These are phyloP conservation scores for Campaea margaritaria DNA, from an alignment of 2,888 invertebrate genomes.

Conservation along the genomic window DNA sequence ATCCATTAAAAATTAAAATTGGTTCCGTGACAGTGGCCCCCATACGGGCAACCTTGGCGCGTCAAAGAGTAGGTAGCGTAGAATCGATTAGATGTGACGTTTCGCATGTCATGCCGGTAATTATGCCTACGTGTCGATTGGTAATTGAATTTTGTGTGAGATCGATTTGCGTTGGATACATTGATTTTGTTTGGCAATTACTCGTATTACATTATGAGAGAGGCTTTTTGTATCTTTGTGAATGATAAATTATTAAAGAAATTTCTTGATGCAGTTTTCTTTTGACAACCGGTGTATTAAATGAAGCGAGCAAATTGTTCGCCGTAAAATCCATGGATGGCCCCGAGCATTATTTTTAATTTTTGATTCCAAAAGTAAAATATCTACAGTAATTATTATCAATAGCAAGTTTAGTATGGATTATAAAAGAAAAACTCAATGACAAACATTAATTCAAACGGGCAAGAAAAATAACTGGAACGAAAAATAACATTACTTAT, in stretches of 20 bases:
- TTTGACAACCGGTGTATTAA: no score
- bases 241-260: not conserved
- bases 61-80: slow-evolving; percentile 21
- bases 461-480: no score
- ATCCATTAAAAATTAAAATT: slow-evolving; percentile 21
- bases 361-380: no score
- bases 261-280: no score
- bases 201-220: not conserved
- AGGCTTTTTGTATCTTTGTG: not conserved
- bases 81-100: slow-evolving; percentile 19
- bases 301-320: no score
- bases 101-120: slow-evolving; percentile 15
- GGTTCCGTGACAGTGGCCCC: slow-evolving; percentile 26
- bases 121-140: slow-evolving; percentile 10
- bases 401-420: no score
- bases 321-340: no score
- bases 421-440: no score
- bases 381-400: no score
- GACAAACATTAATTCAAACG: no score
- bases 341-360: no score
- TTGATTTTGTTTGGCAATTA: slow-evolving; percentile 4
- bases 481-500: no score
- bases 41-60: slow-evolving; percentile 20
- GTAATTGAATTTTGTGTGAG: slow-evolving; percentile 7
- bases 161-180: not conserved